phyloP scores from a whole-genome alignment of 53 echinoderm and acorn worm species.

The Crossaster papposus region DNA sequence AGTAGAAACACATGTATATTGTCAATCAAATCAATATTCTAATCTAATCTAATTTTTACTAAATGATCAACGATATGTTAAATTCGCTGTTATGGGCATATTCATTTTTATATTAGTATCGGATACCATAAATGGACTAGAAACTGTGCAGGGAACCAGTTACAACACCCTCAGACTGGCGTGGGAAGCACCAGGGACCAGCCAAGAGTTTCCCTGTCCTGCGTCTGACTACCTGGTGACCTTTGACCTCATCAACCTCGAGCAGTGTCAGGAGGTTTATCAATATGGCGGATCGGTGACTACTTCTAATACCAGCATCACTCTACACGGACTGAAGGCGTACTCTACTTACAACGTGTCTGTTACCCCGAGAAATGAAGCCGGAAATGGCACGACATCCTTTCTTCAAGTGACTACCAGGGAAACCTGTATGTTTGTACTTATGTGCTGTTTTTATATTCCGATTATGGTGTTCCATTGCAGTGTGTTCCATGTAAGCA shows the following conservation, averaged over 20 bases:
- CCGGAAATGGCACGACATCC: not conserved
- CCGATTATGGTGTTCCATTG: too few species aligned
- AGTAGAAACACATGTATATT: too few species aligned
- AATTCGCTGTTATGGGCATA: too few species aligned
- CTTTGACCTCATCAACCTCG: conserved; percentile 14
- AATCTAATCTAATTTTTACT: too few species aligned
- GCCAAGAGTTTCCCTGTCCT: not conserved
- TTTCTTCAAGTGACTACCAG: not conserved
- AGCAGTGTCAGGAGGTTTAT: conserved; percentile 24
- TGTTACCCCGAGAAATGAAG: conserved; percentile 27
- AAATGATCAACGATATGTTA: too few species aligned
- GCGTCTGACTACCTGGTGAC: conserved; percentile 24
- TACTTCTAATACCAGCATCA: not conserved
- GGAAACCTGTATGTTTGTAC: conserved; percentile 32
- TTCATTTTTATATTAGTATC: not conserved
- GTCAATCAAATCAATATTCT: too few species aligned
- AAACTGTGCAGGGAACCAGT: not conserved
- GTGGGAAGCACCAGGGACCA: conserved; percentile 6
- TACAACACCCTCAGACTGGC: not conserved
- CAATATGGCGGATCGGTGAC: not conserved
- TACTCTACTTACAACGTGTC: conserved; percentile 32
- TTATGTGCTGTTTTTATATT: too few species aligned
- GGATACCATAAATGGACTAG: not conserved
- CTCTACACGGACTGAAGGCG: not conserved
- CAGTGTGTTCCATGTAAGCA: too few species aligned